Evolutionary conservation across 2,888 invertebrate genomes (phyloP), one percentile per base, ranked within the genome.

Genomic region (Melipona beecheii): DNA sequence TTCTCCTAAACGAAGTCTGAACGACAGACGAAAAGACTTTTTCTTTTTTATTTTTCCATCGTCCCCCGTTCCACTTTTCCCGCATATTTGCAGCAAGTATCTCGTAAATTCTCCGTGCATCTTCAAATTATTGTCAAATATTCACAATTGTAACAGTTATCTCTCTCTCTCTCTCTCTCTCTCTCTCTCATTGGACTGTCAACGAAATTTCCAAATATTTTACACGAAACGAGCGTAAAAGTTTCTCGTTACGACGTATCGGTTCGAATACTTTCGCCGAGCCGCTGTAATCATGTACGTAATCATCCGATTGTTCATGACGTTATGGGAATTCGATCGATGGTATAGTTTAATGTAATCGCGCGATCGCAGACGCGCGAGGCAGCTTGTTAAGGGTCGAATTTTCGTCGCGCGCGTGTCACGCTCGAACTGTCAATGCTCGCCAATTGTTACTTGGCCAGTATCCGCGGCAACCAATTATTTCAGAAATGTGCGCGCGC

Each of bases 391-490:
- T 66, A 50, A 52, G 56, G 17, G 31, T 13, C 49, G 66, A 50
- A 75, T 75, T 81, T 27, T 68, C 54, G 56, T 19, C 15, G 21
- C 21, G 9, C 1, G 4, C 31, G 43, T 50, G 43, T 66, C 17
- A 43, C 54, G 21, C 36, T 31, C 27, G 31, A 24, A 19, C 24
- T 31, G 43, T 43, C 73, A 31, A 50, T 31, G 62, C 69, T 52
- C 17, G 43, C 15, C 62, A 77, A 43, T 81, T 54, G 82, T 73
- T 73, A 64, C 43, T 64, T 54, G 43, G 24, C 52, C 64, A 77
- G 58, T 77, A 73, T n/a, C 43, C 62, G 24, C 73, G 36, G 4
- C 11, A 50, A 36, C 17, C 72, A 68, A 83, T 83, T 71, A 81
- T 71, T 81, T 56, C 60, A 56, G 66, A 56, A 72, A 75, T 68